Evolutionary conservation across 2,888 invertebrate species (phyloP).

Genomic region (Conomelus anceps): DNA sequence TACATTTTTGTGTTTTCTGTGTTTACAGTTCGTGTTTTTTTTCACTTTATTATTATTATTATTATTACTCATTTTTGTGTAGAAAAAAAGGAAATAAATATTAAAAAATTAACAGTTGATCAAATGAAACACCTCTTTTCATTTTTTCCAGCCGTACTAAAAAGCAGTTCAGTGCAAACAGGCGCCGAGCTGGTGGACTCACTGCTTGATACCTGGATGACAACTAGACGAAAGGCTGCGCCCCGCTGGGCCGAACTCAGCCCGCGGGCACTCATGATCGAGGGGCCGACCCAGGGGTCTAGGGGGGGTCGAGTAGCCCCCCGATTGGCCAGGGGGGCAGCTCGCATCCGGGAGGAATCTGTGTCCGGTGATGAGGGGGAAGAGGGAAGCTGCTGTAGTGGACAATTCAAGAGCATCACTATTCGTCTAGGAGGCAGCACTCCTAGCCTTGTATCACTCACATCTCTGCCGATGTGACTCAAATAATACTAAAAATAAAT

Average conservation of each 20-base stretch:
- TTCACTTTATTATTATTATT: too few relatives aligned
- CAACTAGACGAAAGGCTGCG: neutral
- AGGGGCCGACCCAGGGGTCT: neutral
- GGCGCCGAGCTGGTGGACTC: slow-evolving; percentile 13
- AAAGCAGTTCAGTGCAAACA: slow-evolving; percentile 12
- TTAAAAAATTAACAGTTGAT: too few relatives aligned
- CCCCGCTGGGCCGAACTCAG: slow-evolving; percentile 17
- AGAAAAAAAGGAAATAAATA: too few relatives aligned
- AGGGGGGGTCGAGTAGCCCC: neutral
- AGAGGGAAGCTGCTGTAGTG: slow-evolving; percentile 35
- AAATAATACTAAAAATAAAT: too few relatives aligned
- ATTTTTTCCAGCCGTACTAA: neutral
- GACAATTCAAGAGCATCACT: slow-evolving; percentile 44
- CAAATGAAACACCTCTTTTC: neutral
- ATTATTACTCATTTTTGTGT: too few relatives aligned
- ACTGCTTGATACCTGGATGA: slow-evolving; percentile 6
- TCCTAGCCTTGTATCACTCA: slow-evolving; percentile 16
- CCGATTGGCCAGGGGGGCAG: neutral
- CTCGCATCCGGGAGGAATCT: slow-evolving; percentile 20
- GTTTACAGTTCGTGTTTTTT: too few relatives aligned
- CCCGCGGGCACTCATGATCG: slow-evolving; percentile 13
- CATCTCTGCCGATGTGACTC: neutral
- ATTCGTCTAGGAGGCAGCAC: slow-evolving; percentile 38
- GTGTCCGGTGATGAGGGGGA: slow-evolving; percentile 37
- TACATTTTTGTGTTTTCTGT: too few relatives aligned